Evolutionary conservation across 2,888 invertebrate genomes (phyloP).

Genomic region (Drosophila nigritarsus): DNA sequence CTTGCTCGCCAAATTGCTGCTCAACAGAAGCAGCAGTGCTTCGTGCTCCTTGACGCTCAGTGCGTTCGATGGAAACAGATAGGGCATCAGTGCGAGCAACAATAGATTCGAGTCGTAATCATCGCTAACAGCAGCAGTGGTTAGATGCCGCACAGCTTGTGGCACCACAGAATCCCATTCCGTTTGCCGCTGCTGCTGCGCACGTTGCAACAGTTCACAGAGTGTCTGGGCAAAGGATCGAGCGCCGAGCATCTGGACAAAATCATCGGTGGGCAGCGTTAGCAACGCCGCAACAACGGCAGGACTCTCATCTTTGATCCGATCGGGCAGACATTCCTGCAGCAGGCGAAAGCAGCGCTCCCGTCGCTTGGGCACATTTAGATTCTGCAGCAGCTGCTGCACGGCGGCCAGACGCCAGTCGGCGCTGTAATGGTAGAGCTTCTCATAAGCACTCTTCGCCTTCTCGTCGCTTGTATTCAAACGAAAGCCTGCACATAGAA

Average conservation of each 20-base stretch:
- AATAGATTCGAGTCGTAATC: constrained; percentile 82
- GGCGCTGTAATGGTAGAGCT: constrained; percentile 90
- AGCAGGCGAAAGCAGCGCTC: constrained; percentile 86
- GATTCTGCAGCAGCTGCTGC: constrained; percentile 87
- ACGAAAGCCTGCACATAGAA: constrained; percentile 85
- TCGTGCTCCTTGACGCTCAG: constrained; percentile 48
- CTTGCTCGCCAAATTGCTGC: constrained; percentile 66
- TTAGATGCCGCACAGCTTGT: constrained; percentile 86
- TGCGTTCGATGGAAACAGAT: constrained; percentile 70
- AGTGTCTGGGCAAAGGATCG: constrained; percentile 86
- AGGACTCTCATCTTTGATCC: constrained; percentile 89
- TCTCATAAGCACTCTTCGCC: constrained; percentile 88
- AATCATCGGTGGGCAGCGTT: constrained; percentile 83
- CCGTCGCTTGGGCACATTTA: constrained; percentile 85
- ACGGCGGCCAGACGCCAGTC: constrained; percentile 89
- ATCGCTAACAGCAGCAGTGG: constrained; percentile 84
- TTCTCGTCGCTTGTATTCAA: constrained; percentile 86
- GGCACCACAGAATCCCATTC: constrained; percentile 85
- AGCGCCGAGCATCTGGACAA: constrained; percentile 85
- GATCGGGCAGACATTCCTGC: constrained; percentile 88
- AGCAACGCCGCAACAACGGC: constrained; percentile 87
- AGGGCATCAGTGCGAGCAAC: constrained; percentile 77
- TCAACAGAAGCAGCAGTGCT: constrained; percentile 61
- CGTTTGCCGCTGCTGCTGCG: constrained; percentile 76
- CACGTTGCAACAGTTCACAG: constrained; percentile 86